Conservation (phyloP, 2,888 invertebrate species). For the Drosophila niveifrons region DNA sequence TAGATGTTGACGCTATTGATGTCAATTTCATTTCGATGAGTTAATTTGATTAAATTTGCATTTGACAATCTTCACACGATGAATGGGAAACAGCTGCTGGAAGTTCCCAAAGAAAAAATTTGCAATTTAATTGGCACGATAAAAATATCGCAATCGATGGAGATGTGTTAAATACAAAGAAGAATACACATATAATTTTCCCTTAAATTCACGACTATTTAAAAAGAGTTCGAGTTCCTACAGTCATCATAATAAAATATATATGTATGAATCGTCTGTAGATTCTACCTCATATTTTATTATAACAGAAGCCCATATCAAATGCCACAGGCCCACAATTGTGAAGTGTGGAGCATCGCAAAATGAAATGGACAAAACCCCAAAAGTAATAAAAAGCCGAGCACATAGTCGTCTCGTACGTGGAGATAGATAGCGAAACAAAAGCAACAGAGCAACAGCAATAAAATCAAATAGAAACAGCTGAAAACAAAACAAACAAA, state of each 20-base stretch:
- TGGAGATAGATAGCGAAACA: slow-evolving; percentile 28
- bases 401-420: slow-evolving; percentile 10
- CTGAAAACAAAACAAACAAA: slow-evolving; percentile 10
- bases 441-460: slow-evolving; percentile 34
- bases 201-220: neutral
- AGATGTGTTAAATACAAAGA: neutral
- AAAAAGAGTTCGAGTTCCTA: neutral
- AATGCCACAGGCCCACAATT: neutral
- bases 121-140: neutral
- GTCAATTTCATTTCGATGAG: neutral
- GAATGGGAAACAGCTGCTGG: too few relatives aligned
- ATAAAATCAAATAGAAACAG: slow-evolving; percentile 68
- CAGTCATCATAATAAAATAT: slow-evolving; percentile 17
- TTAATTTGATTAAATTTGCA: slow-evolving; percentile 26
- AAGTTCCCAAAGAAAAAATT: too few relatives aligned
- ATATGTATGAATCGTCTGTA: neutral
- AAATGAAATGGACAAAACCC: slow-evolving; percentile 37
- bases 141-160: neutral
- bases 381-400: slow-evolving; percentile 55
- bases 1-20: neutral
- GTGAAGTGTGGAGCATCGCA: slow-evolving; percentile 18
- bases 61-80: neutral
- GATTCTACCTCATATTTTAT: slow-evolving; percentile 12
- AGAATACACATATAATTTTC: neutral
- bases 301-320: slow-evolving; percentile 10